Evolutionary conservation across 1,140 invertebrate genomes (phyloP).

Genomic region (Caenorhabditis inopinata): DNA sequence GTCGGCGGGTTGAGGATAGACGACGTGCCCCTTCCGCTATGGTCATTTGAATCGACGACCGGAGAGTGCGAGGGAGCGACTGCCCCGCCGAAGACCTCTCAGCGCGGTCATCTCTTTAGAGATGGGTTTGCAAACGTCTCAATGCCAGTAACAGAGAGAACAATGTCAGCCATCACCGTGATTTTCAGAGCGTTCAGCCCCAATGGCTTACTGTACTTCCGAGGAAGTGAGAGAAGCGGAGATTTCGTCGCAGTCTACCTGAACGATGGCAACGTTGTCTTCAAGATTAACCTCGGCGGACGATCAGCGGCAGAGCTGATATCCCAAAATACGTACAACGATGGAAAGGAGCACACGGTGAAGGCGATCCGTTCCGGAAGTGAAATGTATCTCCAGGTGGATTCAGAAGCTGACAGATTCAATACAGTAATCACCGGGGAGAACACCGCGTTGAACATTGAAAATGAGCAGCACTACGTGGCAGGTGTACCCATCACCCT

Average conservation of each 20-base stretch:
- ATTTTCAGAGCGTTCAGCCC: slow-evolving; percentile 62
- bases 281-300: slow-evolving; percentile 58
- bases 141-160: slow-evolving; percentile 56
- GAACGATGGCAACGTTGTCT: slow-evolving; percentile 54
- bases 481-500: slow-evolving; percentile 61
- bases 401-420: slow-evolving; percentile 40
- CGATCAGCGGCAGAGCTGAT: slow-evolving; percentile 50
- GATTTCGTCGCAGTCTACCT: slow-evolving; percentile 61
- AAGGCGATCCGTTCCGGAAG: slow-evolving; percentile 56
- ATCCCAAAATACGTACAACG: slow-evolving; percentile 55
- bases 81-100: slow-evolving; percentile 44
- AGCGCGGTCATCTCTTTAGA: slow-evolving; percentile 62
- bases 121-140: slow-evolving; percentile 62
- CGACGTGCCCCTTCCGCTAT: slow-evolving; percentile 56
- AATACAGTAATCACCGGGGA: slow-evolving; percentile 44
- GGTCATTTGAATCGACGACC: slow-evolving; percentile 54
- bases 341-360: slow-evolving; percentile 59
- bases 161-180: slow-evolving; percentile 57
- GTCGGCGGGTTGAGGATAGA: slow-evolving; percentile 60
- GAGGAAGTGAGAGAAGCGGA: slow-evolving; percentile 54
- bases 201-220: slow-evolving; percentile 63
- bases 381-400: slow-evolving; percentile 57
- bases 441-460: slow-evolving; percentile 54
- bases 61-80: slow-evolving; percentile 60
- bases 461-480: slow-evolving; percentile 60